Base-by-base conservation (phyloP, 1,140 invertebrate genomes). In the Maniola jurtina region DNA sequence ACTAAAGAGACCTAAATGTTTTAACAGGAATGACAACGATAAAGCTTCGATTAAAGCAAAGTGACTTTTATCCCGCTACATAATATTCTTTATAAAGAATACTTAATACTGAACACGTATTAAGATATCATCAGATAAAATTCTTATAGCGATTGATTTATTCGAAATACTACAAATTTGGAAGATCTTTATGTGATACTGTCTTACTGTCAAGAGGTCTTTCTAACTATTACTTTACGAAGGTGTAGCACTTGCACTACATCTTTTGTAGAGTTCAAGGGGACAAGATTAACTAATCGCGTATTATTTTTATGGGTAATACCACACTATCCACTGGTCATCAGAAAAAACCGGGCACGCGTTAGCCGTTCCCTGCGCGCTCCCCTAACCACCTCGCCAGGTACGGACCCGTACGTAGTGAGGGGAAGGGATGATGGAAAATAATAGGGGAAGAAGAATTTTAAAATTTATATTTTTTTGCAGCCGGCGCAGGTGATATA, bases 371-470 rank as follows among this genome's bases (percentile, higher is more conserved):
- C 71, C 66, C 75, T 72, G 73, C 72, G 72, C 75, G 70, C 79
- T 75, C 78, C 76, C 77, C 80, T 79, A 80, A 68, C 69, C 75
- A 79, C 76, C 76, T 79, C 75, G 75, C 86, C 86, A 90, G 88
- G 88, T 89, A 90, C 87, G 78, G 76, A 83, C 84, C 79, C 85
- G 86, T 83, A 87, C 84, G 85, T 83, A 83, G 74, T 73, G 72
- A 74, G 79, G 84, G 88, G 88, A 88, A 90, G 88, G 88, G 85
- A 90, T 90, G 88, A 85, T 88, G 84, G 81, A 89, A 89, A 90
- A 90, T 90, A 90, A 90, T 90, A 90, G 86, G 88, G 88, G 88
- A 90, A 89, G 86, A 88, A 25, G 84, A 88, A 90, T 88, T 90
- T 90, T 88, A 86, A 88, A 88, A 86, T 88, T 88, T 86, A 86